These are phyloP conservation scores for Axinella damicornis DNA, from an alignment of 37 sponge, comb jelly and placozoan species.

Conservation along the genomic window DNA sequence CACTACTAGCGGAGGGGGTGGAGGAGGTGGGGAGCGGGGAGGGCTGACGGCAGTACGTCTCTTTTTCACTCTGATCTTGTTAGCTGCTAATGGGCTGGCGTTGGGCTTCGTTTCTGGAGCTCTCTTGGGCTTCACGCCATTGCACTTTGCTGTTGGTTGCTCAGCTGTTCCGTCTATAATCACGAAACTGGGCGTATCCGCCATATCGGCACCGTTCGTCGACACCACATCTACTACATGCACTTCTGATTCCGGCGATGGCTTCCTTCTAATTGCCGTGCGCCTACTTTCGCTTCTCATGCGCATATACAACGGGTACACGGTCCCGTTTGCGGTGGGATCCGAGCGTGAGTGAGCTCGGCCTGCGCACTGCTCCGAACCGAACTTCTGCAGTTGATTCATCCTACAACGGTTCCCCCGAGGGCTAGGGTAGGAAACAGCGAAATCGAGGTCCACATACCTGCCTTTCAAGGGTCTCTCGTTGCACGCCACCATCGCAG, in stretches of 20 bases:
- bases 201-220: no score
- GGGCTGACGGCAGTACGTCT: not conserved
- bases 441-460: conserved; percentile 31
- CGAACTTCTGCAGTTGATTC: not conserved
- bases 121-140: no score
- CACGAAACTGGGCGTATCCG: no score
- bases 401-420: not conserved
- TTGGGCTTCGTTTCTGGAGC: no score
- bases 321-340: not conserved
- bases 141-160: no score
- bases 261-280: not conserved
- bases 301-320: not conserved
- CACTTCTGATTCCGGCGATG: no score
- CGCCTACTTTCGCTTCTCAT: conserved; percentile 1
- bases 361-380: no score
- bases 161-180: no score
- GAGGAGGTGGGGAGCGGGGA: not conserved
- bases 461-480: not conserved
- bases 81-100: not conserved
- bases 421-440: not conserved
- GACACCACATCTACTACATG: no score
- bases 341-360: no score
- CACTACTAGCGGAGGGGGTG: not conserved
- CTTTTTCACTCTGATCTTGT: not conserved
- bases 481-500: not conserved